These are phyloP conservation scores for Coptodon rendalli DNA, from an alignment of 2,113 vertebrate species.

Conservation along the genomic window DNA sequence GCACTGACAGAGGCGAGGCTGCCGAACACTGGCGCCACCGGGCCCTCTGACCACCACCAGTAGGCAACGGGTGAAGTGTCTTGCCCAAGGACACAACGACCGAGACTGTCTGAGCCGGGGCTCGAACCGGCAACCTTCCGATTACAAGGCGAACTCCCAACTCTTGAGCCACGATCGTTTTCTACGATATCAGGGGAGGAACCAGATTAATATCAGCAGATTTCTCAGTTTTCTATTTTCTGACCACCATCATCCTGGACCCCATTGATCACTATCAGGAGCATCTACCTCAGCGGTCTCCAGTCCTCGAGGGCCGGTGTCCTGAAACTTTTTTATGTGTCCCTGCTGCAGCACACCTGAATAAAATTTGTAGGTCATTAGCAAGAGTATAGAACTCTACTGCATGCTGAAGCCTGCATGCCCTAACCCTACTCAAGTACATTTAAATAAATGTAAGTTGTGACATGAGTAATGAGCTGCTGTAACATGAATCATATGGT, in stretches of 20 bases:
- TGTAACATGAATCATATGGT: not conserved
- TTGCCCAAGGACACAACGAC: too few species aligned
- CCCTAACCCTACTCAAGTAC: not conserved
- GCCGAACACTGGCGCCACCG: too few species aligned
- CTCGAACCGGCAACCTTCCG: too few species aligned
- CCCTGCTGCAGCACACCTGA: not conserved
- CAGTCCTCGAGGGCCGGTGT: not conserved
- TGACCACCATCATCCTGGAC: not conserved
- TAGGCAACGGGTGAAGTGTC: too few species aligned
- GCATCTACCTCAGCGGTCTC: not conserved
- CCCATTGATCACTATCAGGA: not conserved
- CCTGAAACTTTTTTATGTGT: not conserved
- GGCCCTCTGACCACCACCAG: too few species aligned
- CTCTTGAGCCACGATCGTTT: not conserved
- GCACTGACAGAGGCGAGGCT: too few species aligned
- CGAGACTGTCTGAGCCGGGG: too few species aligned
- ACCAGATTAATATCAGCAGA: not conserved
- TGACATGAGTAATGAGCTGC: not conserved
- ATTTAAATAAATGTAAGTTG: not conserved
- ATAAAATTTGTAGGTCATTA: not conserved
- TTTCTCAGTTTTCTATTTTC: not conserved
- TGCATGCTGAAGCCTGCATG: fast-evolving
- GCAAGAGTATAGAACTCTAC: not conserved
- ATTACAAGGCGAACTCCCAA: too few species aligned
- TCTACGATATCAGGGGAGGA: fast-evolving